Evolutionary conservation across 2,888 invertebrate genomes (phyloP), one percentile per base, ranked within the genome.

Genomic region (Halictus quadricinctus): DNA sequence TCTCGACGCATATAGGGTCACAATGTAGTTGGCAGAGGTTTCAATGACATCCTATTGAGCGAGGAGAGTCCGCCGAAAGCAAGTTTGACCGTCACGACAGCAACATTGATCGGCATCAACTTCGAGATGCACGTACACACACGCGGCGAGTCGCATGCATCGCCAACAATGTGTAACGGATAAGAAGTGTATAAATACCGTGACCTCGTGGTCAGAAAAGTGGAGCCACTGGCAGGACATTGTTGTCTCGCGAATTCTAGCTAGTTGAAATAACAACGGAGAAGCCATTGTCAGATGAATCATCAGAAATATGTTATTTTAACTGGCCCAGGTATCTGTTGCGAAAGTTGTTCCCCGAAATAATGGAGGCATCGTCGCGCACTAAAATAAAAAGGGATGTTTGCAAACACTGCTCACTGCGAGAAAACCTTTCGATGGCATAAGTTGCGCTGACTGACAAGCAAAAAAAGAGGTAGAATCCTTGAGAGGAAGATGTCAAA

Each of bases 101-200:
- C 60, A 60, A 60, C 60, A 60, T 60, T 60, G 60, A 60, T 60
- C 60, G 25, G 25, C 60, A 25, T 25, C 60, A 60, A 60, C 13
- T 60, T 60, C 25, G 60, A 60, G 25, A 60, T 60, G 13, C 60
- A 60, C 10, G 25, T 25, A 60, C 25, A 60, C 25, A 60, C 6
- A 13, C 25, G 6, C 13, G 25, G 5, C 60, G 25, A 60, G 60
- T 25, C 13, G 13, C 60, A 13, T 60, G 60, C 60, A 60, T 25
- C 25, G 60, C 60, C 60, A 60, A 60, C 60, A 60, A 13, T 60
- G 13, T 60, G 60, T 25, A 60, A 60, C 60, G 60, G 25, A 21
- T 46, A 8, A 66, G 50, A 60, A 50, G 64, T n/a, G 64, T 74
- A 60, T 60, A 60, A 60, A 60, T 60, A 60, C 25, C 60, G 25